Evolutionary conservation across 2,797 vertebrate genomes (phyloP).

Genomic region (Mastacembelus armatus): DNA sequence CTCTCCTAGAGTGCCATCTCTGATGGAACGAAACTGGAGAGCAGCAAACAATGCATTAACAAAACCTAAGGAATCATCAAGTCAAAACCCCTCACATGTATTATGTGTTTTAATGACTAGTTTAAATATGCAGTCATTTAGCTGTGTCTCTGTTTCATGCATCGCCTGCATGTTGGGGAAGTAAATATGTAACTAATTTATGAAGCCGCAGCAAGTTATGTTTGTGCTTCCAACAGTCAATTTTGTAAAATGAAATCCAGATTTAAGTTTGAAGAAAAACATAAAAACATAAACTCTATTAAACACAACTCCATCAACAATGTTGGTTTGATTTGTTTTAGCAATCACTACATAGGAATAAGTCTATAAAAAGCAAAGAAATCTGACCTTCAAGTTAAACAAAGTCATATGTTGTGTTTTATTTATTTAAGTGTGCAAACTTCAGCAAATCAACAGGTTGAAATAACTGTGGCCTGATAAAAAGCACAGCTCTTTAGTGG

Average conservation of each 20-base stretch:
- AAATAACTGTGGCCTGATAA: conserved; percentile 37
- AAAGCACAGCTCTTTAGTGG: conserved; percentile 24
- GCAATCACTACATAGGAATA: conserved; percentile 20
- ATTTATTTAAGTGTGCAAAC: conserved; percentile 59
- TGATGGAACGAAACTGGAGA: conserved; percentile 37
- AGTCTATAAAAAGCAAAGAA: neutral
- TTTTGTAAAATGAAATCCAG: conserved; percentile 66
- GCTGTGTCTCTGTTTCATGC: conserved; percentile 39
- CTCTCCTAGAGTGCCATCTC: conserved; percentile 19
- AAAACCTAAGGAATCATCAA: conserved; percentile 60
- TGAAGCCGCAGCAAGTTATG: conserved; percentile 26
- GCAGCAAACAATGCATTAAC: conserved; percentile 6
- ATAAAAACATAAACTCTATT: conserved; percentile 22
- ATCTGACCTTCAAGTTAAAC: conserved; percentile 50
- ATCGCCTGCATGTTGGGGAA: conserved; percentile 8
- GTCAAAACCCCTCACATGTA: conserved; percentile 41
- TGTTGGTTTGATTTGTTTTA: neutral
- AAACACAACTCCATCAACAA: neutral
- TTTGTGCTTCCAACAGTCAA: conserved; percentile 35
- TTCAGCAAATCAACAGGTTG: conserved; percentile 62
- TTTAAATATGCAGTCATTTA: conserved; percentile 53
- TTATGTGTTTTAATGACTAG: conserved; percentile 11
- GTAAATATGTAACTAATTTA: conserved; percentile 47
- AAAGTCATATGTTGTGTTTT: conserved; percentile 66
- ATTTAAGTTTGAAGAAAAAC: conserved; percentile 38